Percentiles rank a stretch among this genome's conserved stretches.
These are phyloP conservation scores for Macrophya annulata DNA, from an alignment of 2,888 invertebrate species.

Conservation along the genomic window DNA sequence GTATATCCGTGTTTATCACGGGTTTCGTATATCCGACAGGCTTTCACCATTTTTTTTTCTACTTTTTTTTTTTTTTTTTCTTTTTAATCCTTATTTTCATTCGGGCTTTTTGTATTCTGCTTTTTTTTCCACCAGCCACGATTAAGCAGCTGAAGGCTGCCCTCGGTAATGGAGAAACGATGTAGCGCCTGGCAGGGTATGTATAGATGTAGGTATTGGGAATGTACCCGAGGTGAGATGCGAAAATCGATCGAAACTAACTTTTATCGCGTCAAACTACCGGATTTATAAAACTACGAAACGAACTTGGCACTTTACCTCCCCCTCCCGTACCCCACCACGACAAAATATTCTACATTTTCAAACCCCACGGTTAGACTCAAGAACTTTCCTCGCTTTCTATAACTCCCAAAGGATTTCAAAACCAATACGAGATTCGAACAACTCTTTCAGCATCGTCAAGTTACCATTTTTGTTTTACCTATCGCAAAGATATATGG, in stretches of 20 bases:
- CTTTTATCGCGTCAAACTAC: constrained; percentile 44
- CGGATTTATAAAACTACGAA: constrained; percentile 50
- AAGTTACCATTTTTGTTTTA: background rate
- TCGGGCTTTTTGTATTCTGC: background rate
- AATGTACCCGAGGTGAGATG: background rate
- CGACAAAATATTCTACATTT: constrained; percentile 25
- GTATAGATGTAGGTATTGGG: constrained; percentile 2
- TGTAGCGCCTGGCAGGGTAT: constrained; percentile 20
- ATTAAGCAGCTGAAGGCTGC: constrained; percentile 19
- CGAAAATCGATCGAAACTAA: constrained; percentile 50
- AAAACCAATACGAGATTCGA: background rate
- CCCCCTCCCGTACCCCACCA: background rate
- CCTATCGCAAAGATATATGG: background rate
- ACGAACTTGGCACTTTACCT: constrained; percentile 51
- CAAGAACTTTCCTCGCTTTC: background rate
- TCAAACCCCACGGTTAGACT: background rate
- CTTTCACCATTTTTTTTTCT: background rate
- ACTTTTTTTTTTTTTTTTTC: background rate
- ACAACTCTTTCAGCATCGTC: background rate
- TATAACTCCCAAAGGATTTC: background rate
- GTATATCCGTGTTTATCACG: constrained; percentile 19
- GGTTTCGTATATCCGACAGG: constrained; percentile 17
- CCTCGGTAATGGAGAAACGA: constrained; percentile 47
- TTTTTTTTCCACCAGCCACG: constrained; percentile 22
- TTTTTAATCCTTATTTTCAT: background rate